A percentile compares a stretch with the other conserved stretches of the same genome.
Evolutionary conservation across 2,888 invertebrate genomes (phyloP).

Genomic region (Nemurella pictetii): DNA sequence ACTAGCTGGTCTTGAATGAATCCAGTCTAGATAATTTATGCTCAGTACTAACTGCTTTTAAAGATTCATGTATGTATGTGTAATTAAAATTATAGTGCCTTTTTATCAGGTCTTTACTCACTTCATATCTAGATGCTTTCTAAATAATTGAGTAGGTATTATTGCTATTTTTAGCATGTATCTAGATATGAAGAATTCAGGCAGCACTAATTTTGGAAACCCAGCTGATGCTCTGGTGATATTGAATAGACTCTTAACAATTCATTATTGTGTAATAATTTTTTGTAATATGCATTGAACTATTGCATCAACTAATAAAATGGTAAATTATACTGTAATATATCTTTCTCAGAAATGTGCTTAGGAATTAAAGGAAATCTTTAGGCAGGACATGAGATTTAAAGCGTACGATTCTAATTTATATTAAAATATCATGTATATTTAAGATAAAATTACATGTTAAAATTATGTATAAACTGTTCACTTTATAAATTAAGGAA

Average conservation of each 20-base stretch:
- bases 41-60: no score
- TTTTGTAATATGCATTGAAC: background rate
- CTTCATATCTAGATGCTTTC: background rate
- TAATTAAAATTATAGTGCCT: background rate
- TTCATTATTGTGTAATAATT: background rate
- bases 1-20: no score
- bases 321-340: background rate
- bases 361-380: background rate
- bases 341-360: background rate
- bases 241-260: no score
- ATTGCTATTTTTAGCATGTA: no score
- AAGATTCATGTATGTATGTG: no score
- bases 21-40: no score
- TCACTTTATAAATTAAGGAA: background rate
- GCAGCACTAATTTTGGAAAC: no score
- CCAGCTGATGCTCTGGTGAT: no score
- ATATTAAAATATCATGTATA: conserved; percentile 11
- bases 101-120: background rate
- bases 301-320: background rate
- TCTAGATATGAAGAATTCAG: no score
- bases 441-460: background rate
- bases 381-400: background rate
- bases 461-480: background rate
- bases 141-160: no score
- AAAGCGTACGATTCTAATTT: conserved; percentile 8